Evolutionary conservation across 2,888 invertebrate species (phyloP).

Genomic region (Oscheius sp.): DNA sequence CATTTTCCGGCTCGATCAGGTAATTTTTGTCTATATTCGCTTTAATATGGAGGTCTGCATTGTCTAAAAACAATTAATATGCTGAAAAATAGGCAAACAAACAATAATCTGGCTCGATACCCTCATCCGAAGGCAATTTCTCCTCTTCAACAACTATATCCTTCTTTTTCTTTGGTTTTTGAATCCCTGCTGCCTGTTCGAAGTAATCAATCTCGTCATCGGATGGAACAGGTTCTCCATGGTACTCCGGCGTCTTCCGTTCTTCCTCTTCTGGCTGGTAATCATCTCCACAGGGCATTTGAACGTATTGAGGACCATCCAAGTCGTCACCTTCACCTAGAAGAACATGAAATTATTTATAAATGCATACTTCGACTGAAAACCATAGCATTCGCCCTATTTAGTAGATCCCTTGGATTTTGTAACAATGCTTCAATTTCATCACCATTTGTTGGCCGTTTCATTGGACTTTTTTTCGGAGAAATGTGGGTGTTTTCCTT

Average conservation of each 20-base stretch:
- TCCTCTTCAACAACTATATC: slow-evolving; percentile 64
- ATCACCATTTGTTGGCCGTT: not conserved
- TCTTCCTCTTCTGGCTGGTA: slow-evolving; percentile 28
- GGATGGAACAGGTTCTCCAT: slow-evolving; percentile 69
- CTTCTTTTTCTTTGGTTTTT: slow-evolving; percentile 50
- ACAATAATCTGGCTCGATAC: slow-evolving; percentile 68
- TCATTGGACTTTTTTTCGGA: not conserved
- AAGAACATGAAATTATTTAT: not conserved
- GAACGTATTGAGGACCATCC: slow-evolving; percentile 22
- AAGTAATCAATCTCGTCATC: slow-evolving; percentile 63
- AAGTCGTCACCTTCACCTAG: not conserved
- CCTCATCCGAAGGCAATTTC: slow-evolving; percentile 59
- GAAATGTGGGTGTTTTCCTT: not conserved
- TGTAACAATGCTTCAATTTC: slow-evolving; percentile 11
- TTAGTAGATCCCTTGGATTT: slow-evolving; percentile 38
- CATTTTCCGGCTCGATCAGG: slow-evolving; percentile 73
- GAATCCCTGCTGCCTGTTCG: slow-evolving; percentile 59
- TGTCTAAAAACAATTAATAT: slow-evolving; percentile 57
- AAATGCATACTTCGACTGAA: slow-evolving; percentile 8
- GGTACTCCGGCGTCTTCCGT: slow-evolving; percentile 53
- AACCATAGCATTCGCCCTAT: slow-evolving; percentile 35
- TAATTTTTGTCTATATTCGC: slow-evolving; percentile 57
- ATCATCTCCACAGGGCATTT: slow-evolving; percentile 22
- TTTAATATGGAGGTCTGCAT: slow-evolving; percentile 67
- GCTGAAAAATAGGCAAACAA: not conserved